phyloP scores from a whole-genome alignment of 2,888 invertebrate genomes.

The Slavum lentiscoides region DNA sequence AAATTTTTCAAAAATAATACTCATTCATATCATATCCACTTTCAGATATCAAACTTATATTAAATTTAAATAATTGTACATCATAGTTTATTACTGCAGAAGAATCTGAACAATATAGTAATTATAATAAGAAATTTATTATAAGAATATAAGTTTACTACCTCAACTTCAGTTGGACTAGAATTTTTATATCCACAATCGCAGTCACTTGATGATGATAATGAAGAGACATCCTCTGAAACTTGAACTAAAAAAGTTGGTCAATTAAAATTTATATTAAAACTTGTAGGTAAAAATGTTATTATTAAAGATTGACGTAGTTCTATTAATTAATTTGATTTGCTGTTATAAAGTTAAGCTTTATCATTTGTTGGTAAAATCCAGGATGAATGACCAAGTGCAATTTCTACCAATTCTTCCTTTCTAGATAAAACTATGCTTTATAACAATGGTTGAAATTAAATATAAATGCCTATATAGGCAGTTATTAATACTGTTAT shows the following conservation, averaged over 20 bases:
- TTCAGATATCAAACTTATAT: background rate
- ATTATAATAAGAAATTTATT: background rate
- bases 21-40: background rate
- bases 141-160: background rate
- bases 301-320: background rate
- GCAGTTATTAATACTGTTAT: background rate
- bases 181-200: background rate
- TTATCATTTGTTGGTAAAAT: background rate
- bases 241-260: conserved; percentile 19
- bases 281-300: background rate
- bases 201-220: background rate
- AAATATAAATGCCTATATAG: background rate
- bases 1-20: too few species aligned
- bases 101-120: background rate
- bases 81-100: background rate
- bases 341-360: background rate
- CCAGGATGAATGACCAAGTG: background rate
- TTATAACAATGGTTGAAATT: background rate
- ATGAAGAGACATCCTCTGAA: background rate
- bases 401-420: background rate
- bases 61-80: background rate
- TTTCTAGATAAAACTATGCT: conserved; percentile 11
- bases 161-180: conserved; percentile 39
- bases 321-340: conserved; percentile 5
- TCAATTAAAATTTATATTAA: background rate